Evolutionary conservation across 2,888 invertebrate genomes (phyloP).

Genomic region (Peribatodes rhomboidaria): DNA sequence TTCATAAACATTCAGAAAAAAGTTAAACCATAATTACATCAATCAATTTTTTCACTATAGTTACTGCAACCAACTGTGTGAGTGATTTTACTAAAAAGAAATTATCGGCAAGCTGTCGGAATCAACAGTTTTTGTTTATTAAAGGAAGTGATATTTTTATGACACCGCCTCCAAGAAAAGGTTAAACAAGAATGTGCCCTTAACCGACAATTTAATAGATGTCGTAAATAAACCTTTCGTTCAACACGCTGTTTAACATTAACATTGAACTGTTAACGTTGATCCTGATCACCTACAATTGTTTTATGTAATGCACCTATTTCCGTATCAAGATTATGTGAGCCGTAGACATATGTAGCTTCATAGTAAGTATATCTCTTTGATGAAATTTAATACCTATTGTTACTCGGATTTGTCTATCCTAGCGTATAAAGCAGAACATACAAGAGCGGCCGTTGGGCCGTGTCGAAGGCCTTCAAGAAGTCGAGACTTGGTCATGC

Average conservation of each 20-base stretch:
- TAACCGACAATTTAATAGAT: slow-evolving; percentile 49
- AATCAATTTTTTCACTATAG: no score
- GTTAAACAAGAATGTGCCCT: slow-evolving; percentile 44
- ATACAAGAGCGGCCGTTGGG: neutral
- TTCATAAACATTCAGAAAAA: no score
- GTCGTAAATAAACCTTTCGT: slow-evolving; percentile 50
- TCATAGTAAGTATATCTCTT: no score
- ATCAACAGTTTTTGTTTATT: slow-evolving; percentile 16
- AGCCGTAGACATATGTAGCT: neutral
- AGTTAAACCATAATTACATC: no score
- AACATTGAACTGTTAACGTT: slow-evolving; percentile 57
- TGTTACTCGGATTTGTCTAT: neutral
- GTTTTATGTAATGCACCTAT: slow-evolving; percentile 3
- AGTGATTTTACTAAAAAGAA: no score
- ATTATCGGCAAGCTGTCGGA: neutral
- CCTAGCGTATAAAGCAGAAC: neutral
- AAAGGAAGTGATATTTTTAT: slow-evolving; percentile 20
- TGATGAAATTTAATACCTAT: slow-evolving; percentile 1
- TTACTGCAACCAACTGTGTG: no score
- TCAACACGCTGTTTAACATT: slow-evolving; percentile 52
- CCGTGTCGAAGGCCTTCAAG: slow-evolving; percentile 5
- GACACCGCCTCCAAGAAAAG: neutral
- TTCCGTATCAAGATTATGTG: slow-evolving; percentile 1
- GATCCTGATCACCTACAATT: slow-evolving; percentile 10
- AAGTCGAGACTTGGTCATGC: neutral